Base-by-base conservation (phyloP, 2,888 invertebrate genomes). In the Coelogynopora nodosa region DNA sequence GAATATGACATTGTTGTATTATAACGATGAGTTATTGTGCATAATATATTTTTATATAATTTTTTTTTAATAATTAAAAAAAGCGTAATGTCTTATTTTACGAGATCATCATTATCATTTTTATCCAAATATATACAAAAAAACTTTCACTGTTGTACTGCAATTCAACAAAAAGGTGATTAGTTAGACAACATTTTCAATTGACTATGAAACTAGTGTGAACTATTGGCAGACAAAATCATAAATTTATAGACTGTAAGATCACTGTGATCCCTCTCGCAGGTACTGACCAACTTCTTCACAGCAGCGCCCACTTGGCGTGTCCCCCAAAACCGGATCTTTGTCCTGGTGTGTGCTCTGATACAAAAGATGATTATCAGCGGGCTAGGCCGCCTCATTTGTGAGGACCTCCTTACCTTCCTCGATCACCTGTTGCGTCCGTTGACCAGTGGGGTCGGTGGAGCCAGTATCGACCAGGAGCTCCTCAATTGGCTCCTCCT, bases 291-390 rank as follows among this genome's bases (percentile, higher is more conserved):
- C 89, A 93, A 93, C 88, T 93, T 95, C 89, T 94, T 95, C 90
- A 93, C 93, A n/a, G 0, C 90, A 91, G 88, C 89, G 91, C 27
- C 94, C 94, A 89, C 91, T 94, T 84, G 49, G 28, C 1, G 1
- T 0, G 84, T 84, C 0, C 84, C 26, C 80, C 49, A 88, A 90
- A 90, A 0, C 91, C 95, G 96, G 90, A 95, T 96, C 88, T 95
- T 97, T 90, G 95, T 96, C 89, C 93, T 97, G 87, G 93, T 97
- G 88, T 95, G 96, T 88, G 96, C 95, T 92, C 94, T 97, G 93
- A 95, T 95, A 86, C 95, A 96, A 89, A 95, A 95, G 91, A 95
- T 95, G 88, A 93, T 92, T 83, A 94, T 94, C 87, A 94, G 94
- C 23, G 80, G 80, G 2, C n/a, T 80, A n/a, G 80, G 80, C 28